A percentile compares a stretch with the other conserved stretches of the same genome.
These are phyloP conservation scores for Cacatua alba DNA, from an alignment of 2,113 vertebrate species.

Conservation along the genomic window DNA sequence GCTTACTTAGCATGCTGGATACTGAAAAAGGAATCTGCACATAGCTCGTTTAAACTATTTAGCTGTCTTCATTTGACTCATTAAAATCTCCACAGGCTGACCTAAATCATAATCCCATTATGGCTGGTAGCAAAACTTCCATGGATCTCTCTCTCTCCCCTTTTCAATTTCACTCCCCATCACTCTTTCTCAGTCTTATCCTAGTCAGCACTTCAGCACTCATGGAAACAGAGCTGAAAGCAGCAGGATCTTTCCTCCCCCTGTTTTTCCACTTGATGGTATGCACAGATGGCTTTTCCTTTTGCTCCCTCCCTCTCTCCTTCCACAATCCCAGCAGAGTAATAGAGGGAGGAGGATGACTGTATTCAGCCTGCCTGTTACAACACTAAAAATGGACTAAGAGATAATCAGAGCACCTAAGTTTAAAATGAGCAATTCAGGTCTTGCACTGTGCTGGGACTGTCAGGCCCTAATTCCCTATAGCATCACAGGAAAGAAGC, in stretches of 20 bases:
- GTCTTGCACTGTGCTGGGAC: neutral
- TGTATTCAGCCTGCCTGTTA: neutral
- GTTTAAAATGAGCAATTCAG: neutral
- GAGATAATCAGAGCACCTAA: neutral
- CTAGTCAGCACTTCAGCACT: constrained; percentile 16
- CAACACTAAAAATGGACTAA: neutral
- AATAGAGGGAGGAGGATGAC: neutral
- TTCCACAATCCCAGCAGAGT: neutral
- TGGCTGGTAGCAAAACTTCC: neutral
- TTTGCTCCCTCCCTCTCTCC: neutral
- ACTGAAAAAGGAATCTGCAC: neutral
- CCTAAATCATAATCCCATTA: constrained; percentile 44
- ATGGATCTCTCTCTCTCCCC: neutral
- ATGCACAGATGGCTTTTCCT: constrained; percentile 49
- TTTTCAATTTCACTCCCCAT: constrained; percentile 36
- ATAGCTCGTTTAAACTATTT: constrained; percentile 28
- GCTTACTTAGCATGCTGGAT: constrained; percentile 5
- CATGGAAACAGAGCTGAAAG: constrained; percentile 30
- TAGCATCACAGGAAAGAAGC: neutral
- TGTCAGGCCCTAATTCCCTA: neutral
- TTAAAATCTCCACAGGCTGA: constrained; percentile 44
- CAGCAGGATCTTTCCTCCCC: constrained; percentile 22
- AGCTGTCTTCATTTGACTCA: constrained; percentile 31
- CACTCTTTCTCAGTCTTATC: constrained; percentile 4
- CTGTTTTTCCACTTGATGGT: neutral